Base-by-base conservation (phyloP, 2,113 vertebrate genomes). In the Passer domesticus region DNA sequence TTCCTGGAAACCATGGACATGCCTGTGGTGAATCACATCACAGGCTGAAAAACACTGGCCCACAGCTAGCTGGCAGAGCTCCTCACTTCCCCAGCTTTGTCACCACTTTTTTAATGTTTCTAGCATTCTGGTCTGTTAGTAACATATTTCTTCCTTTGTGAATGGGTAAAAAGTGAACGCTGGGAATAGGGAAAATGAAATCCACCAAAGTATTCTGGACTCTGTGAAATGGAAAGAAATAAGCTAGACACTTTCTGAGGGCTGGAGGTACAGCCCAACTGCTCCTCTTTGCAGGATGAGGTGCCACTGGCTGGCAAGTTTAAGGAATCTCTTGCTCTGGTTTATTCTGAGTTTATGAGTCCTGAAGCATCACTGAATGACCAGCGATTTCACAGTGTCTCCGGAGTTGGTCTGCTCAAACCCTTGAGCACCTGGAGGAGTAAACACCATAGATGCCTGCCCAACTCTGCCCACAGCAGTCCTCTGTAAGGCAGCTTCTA, bases 301-400 rank as follows among this genome's bases (percentile, higher is more conserved):
- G 35, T 64, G 41, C 33, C 49, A 39, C 15, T 70, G 31, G 66
- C 19, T 39, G 75, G 19, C 35, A 83, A 67, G 23, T 56, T 75
- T 73, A 70, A 83, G 62, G 28, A 82, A 64, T 19, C 6, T 21
- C 11, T 79, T 86, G 23, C 41, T 77, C 28, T 69, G 41, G 2
- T 69, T 92, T 94, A 44, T 83, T 86, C 53, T 66, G 53, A 64
- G 56, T 80, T 55, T 62, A 12, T 0, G 3, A 53, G 58, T 25
- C 49, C 62, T 76, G 47, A 76, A 46, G 49, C 15, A 7, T 12
- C 33, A 27, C 41, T 43, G 67, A 72, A 23, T 28, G 86, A 69
- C 72, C 37, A 68, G 19, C 0, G 0, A 55, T 69, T 77, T 80
- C 59, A 64, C 7, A 9, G n/a, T 1, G 2, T 33, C 9, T 58